Evolutionary conservation across 2,113 vertebrate genomes (phyloP).

Genomic region (Apistogramma diplotaenia): DNA sequence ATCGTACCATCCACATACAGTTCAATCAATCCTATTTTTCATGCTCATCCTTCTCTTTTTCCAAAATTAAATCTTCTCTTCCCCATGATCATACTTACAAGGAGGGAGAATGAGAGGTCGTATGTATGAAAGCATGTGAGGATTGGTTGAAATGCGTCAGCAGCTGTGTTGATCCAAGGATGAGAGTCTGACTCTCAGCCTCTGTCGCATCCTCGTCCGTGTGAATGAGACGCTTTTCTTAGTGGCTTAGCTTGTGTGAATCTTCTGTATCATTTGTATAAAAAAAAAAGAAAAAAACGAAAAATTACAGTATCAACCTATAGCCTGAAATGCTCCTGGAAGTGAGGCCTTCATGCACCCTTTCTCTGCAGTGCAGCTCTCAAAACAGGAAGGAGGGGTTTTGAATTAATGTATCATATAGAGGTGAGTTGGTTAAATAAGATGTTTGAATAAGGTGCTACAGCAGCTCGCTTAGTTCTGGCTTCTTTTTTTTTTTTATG

Average conservation of each 20-base stretch:
- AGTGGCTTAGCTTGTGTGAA: slow-evolving; percentile 63
- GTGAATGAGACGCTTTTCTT: slow-evolving; percentile 48
- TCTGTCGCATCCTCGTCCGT: slow-evolving; percentile 15
- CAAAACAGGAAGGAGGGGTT: neutral
- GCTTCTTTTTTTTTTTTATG: slow-evolving; percentile 40
- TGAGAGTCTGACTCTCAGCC: slow-evolving; percentile 19
- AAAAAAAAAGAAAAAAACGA: neutral
- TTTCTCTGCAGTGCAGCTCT: slow-evolving; percentile 29
- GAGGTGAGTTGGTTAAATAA: neutral
- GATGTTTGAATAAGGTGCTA: slow-evolving; percentile 57
- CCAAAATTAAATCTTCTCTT: neutral
- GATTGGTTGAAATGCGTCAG: neutral
- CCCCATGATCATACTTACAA: neutral
- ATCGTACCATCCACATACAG: neutral
- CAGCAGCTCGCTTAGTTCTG: slow-evolving; percentile 49
- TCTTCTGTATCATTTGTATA: slow-evolving; percentile 34
- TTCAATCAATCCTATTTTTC: neutral
- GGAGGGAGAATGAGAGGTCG: neutral
- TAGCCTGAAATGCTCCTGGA: slow-evolving; percentile 2
- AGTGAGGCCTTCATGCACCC: slow-evolving; percentile 14
- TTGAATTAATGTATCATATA: slow-evolving; percentile 9
- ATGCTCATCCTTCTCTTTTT: neutral
- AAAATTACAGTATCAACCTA: neutral
- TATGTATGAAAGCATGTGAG: neutral
- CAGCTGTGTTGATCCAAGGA: slow-evolving; percentile 13